Conservation (phyloP, 2,888 invertebrate genomes). For the Orthosia gracilis region DNA sequence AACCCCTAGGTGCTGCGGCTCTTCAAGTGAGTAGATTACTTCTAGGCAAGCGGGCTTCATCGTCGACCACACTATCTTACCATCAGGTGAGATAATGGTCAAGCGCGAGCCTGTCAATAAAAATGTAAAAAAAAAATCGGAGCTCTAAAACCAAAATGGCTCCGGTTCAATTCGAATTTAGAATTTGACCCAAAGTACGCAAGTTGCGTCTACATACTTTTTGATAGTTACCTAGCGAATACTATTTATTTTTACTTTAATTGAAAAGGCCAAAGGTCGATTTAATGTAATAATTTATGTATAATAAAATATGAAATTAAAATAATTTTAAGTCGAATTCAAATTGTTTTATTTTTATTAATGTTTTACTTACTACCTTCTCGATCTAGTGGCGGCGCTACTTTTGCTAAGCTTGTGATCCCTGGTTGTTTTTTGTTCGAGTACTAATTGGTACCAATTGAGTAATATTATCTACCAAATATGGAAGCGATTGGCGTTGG, state of each 20-base stretch:
- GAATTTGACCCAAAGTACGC: background rate
- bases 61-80: constrained; percentile 1
- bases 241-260: constrained; percentile 45
- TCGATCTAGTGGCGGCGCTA: too few species aligned
- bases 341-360: constrained; percentile 25
- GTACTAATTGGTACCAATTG: too few species aligned
- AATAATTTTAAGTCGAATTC: constrained; percentile 44
- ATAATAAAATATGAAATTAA: constrained; percentile 36
- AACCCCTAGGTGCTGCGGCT: too few species aligned
- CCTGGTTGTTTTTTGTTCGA: too few species aligned
- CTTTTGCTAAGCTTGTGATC: too few species aligned
- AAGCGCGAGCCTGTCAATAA: background rate
- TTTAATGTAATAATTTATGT: constrained; percentile 35
- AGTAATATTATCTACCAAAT: too few species aligned
- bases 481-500: too few species aligned
- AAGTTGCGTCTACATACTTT: background rate
- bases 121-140: background rate
- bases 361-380: background rate
- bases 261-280: constrained; percentile 22
- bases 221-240: constrained; percentile 16
- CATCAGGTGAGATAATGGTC: constrained; percentile 8
- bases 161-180: background rate
- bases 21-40: background rate
- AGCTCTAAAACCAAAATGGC: background rate
- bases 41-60: background rate